Evolutionary conservation across 92 coral and sea anemone genomes (phyloP), one percentile per base, ranked within the genome.

Genomic region (Pocillopora grandis): DNA sequence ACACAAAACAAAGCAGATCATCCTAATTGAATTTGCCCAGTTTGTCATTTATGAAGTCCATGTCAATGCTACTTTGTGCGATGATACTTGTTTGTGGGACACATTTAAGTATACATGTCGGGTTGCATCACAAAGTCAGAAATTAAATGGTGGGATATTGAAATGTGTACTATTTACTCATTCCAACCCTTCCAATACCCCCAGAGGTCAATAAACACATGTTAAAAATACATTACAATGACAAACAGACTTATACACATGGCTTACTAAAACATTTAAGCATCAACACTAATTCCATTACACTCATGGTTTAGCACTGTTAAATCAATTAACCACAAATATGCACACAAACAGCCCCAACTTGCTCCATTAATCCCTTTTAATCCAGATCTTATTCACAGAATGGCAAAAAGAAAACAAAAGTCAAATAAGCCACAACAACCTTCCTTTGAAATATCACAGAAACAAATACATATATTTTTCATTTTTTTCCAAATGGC

Each of bases 321-420:
- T 5, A n/a, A 36, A 58, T 37, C 55, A 70, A 36, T 56, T 36
- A 33, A 76, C 9, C 62, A 76, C 58, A 52, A 73, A 1, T 9
- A 56, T 27, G 21, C 62, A 52, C 62, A 76, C 12, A 55, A 58
- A 58, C 15, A 60, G n/a, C 42, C 79, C 79, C 37, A 59, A n/a
- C 21, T 23, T 8, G 23, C 49, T 33, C 60, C 10, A 58, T 18
- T 27, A 10, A 33, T 60, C 19, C 35, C 69, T n/a, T 4, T 75
- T 75, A 75, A 37, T 21, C 12, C 64, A n/a, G 64, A 63, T 33
- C 68, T 36, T 61, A 76, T 60, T 76, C 33, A 62, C 68, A 76
- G 33, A 18, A 76, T 33, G 27, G 58, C 80, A 74, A 9, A 60
- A 52, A 57, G 11, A 17, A 57, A 60, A 36, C 3, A 10, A 37